Conservation (phyloP, 1,140 invertebrate genomes). For the Acromyrmex echinatior region DNA sequence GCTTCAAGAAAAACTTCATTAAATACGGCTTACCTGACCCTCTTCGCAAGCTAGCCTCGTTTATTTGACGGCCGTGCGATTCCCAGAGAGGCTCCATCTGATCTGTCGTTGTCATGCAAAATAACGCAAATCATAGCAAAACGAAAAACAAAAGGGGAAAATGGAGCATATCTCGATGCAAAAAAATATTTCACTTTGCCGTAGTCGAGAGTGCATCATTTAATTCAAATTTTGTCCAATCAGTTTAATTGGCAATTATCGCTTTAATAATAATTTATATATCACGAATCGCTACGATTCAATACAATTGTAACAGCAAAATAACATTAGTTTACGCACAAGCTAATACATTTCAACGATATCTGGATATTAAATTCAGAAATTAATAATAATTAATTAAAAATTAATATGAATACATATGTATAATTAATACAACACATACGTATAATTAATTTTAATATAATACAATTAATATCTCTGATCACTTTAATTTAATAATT, state of each 20-base stretch:
- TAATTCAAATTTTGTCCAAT: not conserved
- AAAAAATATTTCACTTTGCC: not conserved
- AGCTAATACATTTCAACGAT: not conserved
- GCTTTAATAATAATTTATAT: not conserved
- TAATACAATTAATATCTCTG: not conserved
- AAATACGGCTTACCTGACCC: constrained; percentile 89
- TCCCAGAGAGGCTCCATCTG: constrained; percentile 91
- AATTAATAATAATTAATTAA: not conserved
- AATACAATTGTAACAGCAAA: not conserved
- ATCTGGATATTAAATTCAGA: not conserved
- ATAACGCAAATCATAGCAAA: constrained; percentile 83
- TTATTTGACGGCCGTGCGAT: constrained; percentile 89
- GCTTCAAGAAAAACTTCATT: not conserved
- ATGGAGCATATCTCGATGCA: constrained; percentile 73
- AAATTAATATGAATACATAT: constrained; percentile 4
- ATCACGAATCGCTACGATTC: not conserved
- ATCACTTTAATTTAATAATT: constrained; percentile 15
- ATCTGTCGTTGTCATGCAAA: constrained; percentile 88
- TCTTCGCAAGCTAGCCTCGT: constrained; percentile 90
- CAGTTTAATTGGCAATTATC: constrained; percentile 7
- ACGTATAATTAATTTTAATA: not conserved
- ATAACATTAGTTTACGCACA: not conserved
- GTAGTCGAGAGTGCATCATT: not conserved
- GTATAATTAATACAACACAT: not conserved
- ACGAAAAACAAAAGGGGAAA: constrained; percentile 79